Base-by-base conservation (phyloP, 2,113 vertebrate species). In the Psilopogon haemacephalus region DNA sequence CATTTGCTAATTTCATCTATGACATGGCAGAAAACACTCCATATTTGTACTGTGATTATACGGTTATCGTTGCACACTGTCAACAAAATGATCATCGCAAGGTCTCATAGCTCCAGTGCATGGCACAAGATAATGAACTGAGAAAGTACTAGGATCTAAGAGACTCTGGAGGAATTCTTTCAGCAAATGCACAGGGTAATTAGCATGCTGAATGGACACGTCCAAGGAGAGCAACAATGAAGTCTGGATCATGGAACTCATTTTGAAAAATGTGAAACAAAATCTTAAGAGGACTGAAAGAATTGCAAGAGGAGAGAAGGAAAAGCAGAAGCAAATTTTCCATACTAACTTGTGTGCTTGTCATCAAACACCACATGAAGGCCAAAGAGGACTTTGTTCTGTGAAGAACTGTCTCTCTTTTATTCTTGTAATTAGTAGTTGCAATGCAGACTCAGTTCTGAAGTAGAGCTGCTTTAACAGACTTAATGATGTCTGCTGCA, bases 1-100 rank as follows among this genome's bases (percentile, higher is more conserved):
- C 83, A 76, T 95, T 94, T 93, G 73, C 81, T 89, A 67, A 92
- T 84, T 95, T 94, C 70, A 76, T 95, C 91, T 90, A 60, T 90
- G 84, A 84, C 93, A 88, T 0, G 4, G 70, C 71, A 95, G 83
- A 96, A 94, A 97, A 96, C 93, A 94, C 68, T 93, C 68, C 85
- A 87, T 97, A 97, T 97, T 89, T 96, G 90, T 85, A n/a, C 64
- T 86, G 77, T 95, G 93, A 97, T 97, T 97, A 96, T 90, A 89
- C 20, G 78, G 90, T 93, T 94, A 97, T 87, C 88, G 95, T 92
- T 80, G 80, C 94, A 86, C 58, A 95, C 94, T 93, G 95, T 97
- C 97, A 97, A 97, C 94, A 96, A 95, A 96, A 95, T 90, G 19
- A 93, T 95, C 93, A 96, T 89, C 93, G 86, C 63, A 74, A 85